Conservation (phyloP, 1,140 invertebrate genomes). For the Batillaria attramentaria region DNA sequence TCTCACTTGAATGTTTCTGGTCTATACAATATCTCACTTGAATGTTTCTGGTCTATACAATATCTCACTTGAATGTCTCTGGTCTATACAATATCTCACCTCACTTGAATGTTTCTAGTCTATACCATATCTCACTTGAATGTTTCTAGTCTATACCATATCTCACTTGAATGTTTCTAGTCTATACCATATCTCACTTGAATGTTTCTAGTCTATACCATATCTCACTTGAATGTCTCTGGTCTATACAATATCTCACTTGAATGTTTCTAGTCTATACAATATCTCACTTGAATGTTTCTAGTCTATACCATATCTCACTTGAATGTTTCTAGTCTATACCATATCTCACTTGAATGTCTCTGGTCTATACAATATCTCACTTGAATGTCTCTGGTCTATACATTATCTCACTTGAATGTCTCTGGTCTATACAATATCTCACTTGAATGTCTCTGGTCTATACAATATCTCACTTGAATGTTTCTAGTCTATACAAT, state of each 20-base stretch:
- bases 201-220: no score
- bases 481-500: no score
- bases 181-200: background rate
- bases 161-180: background rate
- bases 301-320: background rate
- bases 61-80: background rate
- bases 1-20: background rate
- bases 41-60: background rate
- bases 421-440: background rate
- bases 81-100: no score
- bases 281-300: background rate
- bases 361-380: background rate
- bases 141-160: background rate
- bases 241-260: background rate
- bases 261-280: background rate
- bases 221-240: background rate
- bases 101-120: background rate
- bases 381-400: background rate
- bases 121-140: background rate
- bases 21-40: background rate
- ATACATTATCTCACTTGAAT: background rate
- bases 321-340: no score
- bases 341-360: background rate
- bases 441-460: conserved; percentile 8
- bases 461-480: no score